phyloP scores from a whole-genome alignment of 2,113 vertebrate species.

The Coptodon rendalli region DNA sequence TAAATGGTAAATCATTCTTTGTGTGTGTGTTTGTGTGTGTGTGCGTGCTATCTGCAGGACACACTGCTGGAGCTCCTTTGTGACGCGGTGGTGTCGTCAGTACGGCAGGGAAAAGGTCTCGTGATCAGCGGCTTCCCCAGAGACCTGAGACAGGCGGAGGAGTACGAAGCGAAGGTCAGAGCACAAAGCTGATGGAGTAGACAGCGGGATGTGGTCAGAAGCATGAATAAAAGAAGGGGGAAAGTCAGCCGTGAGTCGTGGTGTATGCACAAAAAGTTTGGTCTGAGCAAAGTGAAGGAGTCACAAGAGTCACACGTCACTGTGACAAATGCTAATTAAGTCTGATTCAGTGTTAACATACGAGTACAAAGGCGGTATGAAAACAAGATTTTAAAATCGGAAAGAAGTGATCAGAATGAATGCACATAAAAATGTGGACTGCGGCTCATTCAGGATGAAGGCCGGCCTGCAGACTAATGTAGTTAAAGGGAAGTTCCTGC shows the following conservation, averaged over 20 bases:
- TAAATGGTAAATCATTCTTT: not conserved
- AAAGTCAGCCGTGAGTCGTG: not conserved
- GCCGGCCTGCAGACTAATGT: not conserved
- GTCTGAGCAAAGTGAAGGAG: not conserved
- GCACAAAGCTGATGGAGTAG: not conserved
- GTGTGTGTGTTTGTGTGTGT: not conserved
- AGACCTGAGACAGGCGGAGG: conserved; percentile 80
- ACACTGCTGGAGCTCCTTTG: conserved; percentile 80
- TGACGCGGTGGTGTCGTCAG: conserved; percentile 73
- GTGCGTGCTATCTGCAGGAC: conserved; percentile 60
- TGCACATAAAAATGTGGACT: not conserved
- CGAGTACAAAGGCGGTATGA: not conserved
- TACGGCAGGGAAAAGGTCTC: conserved; percentile 75
- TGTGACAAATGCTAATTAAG: not conserved
- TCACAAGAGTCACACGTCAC: not conserved
- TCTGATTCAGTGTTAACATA: not conserved
- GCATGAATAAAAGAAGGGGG: not conserved
- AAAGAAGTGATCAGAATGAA: not conserved
- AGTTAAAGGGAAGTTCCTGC: not conserved
- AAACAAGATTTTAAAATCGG: not conserved
- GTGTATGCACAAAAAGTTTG: not conserved
- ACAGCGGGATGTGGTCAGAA: not conserved
- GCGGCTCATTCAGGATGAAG: not conserved
- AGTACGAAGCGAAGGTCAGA: conserved; percentile 84
- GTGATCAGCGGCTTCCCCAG: conserved; percentile 84